Base-by-base conservation (phyloP, 2,113 vertebrate species). In the Nycticebus coucang region DNA sequence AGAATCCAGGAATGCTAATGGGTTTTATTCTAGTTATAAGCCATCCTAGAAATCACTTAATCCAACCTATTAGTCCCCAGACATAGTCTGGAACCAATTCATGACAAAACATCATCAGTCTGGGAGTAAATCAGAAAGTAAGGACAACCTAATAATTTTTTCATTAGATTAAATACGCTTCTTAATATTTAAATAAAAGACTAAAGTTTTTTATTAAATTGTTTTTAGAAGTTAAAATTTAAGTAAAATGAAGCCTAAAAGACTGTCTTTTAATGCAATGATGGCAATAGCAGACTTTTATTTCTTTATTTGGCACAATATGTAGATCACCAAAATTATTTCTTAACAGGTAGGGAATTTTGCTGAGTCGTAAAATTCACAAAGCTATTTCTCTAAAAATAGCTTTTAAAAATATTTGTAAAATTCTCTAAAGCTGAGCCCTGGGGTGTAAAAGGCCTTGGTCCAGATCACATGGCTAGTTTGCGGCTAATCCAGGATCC, bases 301-400 rank as follows among this genome's bases (percentile, higher is more conserved):
- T 89, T 81, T 22, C 7, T 69, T 89, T 93, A 68, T 50, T 75
- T 97, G 80, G 69, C 13, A 95, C 95, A 91, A 86, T 60, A 72
- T 1, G 4, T 41, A 64, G 30, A 71, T 64, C 3, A 64, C 18
- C 30, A 64, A 74, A 89, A 91, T 26, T 86, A 26, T 72, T 80
- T 57, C 62, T 90, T 33, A n/a, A 9, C 4, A 5, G 26, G 28
- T n/a, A 7, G 18, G 91, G 35, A 60, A 93, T 79, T 75, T 69
- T 59, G 37, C 11, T 80, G 64, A 24, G 18, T 66, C 12, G 82
- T 59, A 28, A 95, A 86, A 81, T 50, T 30, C n/a, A 66, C 72
- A 87, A 72, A 41, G 41, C 41, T 41, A 41, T 41, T 41, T 41
- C 41, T 41, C 41, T 41, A 41, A 41, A 41, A 41, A 41, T 41